Conservation (phyloP, 2,888 invertebrate genomes). For the Perizoma flavofasciatum region DNA sequence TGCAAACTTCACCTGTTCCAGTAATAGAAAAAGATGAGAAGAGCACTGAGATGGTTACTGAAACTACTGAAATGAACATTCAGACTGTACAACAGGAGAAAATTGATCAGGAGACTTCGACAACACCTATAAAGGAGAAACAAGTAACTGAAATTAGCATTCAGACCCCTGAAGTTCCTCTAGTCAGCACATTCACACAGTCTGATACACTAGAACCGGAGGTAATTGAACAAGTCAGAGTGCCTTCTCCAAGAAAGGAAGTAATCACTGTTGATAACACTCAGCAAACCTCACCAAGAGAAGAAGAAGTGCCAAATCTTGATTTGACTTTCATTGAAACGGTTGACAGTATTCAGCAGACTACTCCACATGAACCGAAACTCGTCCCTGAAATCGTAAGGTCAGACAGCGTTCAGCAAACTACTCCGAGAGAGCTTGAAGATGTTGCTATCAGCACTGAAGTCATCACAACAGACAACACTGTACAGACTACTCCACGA, state of each 20-base stretch:
- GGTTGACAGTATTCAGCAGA: constrained; percentile 58
- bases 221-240: constrained; percentile 29
- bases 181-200: constrained; percentile 71
- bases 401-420: constrained; percentile 34
- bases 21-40: constrained; percentile 64
- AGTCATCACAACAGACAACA: constrained; percentile 40
- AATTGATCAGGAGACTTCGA: constrained; percentile 69
- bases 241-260: constrained; percentile 40
- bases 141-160: constrained; percentile 63
- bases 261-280: constrained; percentile 51
- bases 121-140: constrained; percentile 61
- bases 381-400: constrained; percentile 29
- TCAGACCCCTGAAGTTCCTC: constrained; percentile 68
- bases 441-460: constrained; percentile 25
- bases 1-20: constrained; percentile 82
- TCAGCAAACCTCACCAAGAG: constrained; percentile 56
- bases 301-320: constrained; percentile 43
- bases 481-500: constrained; percentile 32
- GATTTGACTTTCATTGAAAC: constrained; percentile 44
- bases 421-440: constrained; percentile 23
- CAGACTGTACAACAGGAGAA: constrained; percentile 65
- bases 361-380: constrained; percentile 48
- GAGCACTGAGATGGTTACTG: constrained; percentile 64
- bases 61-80: constrained; percentile 70
- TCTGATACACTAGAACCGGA: constrained; percentile 63